Evolutionary conservation across 2,797 vertebrate species (phyloP).

Genomic region (Prionace glauca): DNA sequence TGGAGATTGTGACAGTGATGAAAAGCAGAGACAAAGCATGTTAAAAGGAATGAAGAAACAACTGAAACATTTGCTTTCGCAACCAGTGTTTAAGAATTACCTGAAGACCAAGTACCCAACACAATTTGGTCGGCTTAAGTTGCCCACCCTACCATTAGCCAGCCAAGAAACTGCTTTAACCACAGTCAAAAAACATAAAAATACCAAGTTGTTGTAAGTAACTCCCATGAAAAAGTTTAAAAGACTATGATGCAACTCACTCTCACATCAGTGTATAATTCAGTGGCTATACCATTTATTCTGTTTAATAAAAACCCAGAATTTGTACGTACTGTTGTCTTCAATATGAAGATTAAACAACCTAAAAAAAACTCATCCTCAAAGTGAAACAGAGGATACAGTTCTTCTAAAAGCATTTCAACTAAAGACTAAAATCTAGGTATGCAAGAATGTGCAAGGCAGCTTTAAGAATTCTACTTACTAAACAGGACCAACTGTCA

Average conservation of each 20-base stretch:
- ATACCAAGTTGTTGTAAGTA: conserved; percentile 44
- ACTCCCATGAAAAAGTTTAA: background rate
- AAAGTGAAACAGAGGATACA: background rate
- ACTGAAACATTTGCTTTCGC: conserved; percentile 71
- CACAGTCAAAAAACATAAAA: conserved; percentile 58
- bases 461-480: background rate
- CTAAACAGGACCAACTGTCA: background rate
- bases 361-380: background rate
- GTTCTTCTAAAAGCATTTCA: background rate
- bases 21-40: conserved; percentile 72
- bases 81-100: conserved; percentile 71
- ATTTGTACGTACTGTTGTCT: conserved; percentile 15
- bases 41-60: conserved; percentile 83
- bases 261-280: background rate
- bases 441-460: background rate
- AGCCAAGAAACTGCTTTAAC: conserved; percentile 64
- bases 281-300: conserved; percentile 14
- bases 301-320: conserved; percentile 28
- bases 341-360: conserved; percentile 33
- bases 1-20: conserved; percentile 53
- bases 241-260: background rate
- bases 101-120: conserved; percentile 89
- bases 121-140: conserved; percentile 72
- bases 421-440: background rate
- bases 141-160: conserved; percentile 51